These are phyloP conservation scores for Choloepus hoffmanni DNA, from an alignment of 2,113 vertebrate genomes.

Conservation along the genomic window DNA sequence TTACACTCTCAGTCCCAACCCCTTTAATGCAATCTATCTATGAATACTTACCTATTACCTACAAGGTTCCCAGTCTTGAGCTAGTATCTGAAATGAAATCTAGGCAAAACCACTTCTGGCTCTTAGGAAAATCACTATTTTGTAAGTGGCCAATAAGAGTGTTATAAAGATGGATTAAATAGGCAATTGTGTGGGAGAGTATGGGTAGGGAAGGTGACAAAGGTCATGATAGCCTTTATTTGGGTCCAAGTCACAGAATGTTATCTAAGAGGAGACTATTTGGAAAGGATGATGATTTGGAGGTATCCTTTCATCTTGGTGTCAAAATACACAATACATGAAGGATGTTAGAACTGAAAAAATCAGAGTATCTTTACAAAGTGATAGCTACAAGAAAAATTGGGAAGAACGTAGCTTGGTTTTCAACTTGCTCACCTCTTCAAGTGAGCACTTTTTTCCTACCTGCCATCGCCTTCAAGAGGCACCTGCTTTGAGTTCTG, in stretches of 20 bases:
- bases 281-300: not conserved
- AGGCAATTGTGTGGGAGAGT: not conserved
- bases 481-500: not conserved
- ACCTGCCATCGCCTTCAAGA: not conserved
- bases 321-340: not conserved
- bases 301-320: not conserved
- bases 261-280: not conserved
- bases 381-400: not conserved
- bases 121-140: constrained; percentile 57
- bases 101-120: not conserved
- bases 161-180: not conserved
- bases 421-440: not conserved
- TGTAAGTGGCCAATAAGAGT: not conserved
- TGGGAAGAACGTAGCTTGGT: not conserved
- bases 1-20: not conserved
- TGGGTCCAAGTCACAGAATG: not conserved
- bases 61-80: not conserved
- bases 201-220: not conserved
- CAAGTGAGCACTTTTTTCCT: not conserved
- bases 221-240: not conserved
- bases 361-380: not conserved
- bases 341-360: not conserved
- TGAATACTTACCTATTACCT: constrained; percentile 46
- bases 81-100: constrained; percentile 36
- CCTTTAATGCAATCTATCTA: not conserved